A percentile compares a stretch with the other conserved stretches of the same genome.
Conservation (phyloP, 2,888 invertebrate genomes). For the Phoronis australis region DNA sequence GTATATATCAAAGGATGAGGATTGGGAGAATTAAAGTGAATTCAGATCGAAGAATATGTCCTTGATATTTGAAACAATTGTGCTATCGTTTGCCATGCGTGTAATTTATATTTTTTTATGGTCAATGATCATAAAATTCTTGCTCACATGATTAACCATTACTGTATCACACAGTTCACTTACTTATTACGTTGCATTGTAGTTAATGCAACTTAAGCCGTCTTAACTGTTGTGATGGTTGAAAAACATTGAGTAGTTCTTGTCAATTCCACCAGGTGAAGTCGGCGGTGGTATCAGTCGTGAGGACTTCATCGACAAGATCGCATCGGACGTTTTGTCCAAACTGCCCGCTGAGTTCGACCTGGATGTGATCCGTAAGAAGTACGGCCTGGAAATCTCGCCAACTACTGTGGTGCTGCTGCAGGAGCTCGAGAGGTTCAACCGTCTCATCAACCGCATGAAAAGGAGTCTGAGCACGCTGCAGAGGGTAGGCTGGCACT, state of each 20-base stretch:
- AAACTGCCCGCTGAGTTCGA: conserved; percentile 75
- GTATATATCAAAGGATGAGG: too few relatives aligned
- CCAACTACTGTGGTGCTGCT: conserved; percentile 81
- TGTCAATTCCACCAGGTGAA: conserved; percentile 57
- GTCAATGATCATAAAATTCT: too few relatives aligned
- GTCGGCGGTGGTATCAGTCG: conserved; percentile 69
- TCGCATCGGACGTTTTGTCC: conserved; percentile 70
- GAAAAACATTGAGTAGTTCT: not conserved
- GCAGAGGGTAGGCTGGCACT: conserved; percentile 48
- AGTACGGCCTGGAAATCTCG: conserved; percentile 72
- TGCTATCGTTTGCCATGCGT: not conserved
- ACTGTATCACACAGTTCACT: not conserved
- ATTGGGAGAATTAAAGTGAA: too few relatives aligned
- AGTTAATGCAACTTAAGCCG: not conserved
- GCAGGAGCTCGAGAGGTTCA: conserved; percentile 83
- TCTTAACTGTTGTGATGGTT: not conserved
- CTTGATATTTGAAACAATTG: not conserved
- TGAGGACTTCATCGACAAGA: conserved; percentile 77
- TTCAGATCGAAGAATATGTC: too few relatives aligned
- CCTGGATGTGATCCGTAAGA: conserved; percentile 72
- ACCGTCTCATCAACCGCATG: conserved; percentile 70
- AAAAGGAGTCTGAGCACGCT: conserved; percentile 66
- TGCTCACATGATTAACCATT: too few relatives aligned
- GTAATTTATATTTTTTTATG: not conserved
- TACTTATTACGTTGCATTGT: not conserved